These are phyloP conservation scores for Stenolophus ochropezus DNA, from an alignment of 2,888 invertebrate species.

Conservation along the genomic window DNA sequence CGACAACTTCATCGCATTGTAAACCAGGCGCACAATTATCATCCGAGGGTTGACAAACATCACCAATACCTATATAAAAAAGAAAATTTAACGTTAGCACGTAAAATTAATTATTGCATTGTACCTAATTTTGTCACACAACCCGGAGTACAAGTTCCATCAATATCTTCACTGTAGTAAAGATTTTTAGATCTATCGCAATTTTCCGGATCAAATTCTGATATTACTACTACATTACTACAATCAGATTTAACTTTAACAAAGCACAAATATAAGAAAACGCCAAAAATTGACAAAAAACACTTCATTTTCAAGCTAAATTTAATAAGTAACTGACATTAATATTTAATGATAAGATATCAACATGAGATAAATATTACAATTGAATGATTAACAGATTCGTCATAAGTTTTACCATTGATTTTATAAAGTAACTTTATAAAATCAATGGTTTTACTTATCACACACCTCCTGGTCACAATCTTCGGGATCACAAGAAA, in stretches of 20 bases:
- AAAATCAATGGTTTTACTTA: no score
- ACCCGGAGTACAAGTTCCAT: conserved; percentile 31
- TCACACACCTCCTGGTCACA: no score
- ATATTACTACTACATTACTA: conserved; percentile 12
- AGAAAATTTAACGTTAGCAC: background rate
- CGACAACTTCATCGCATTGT: conserved; percentile 5
- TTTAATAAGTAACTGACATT: background rate
- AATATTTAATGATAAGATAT: conserved; percentile 25
- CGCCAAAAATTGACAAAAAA: background rate
- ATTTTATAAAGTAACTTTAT: no score
- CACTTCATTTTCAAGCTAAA: conserved; percentile 9
- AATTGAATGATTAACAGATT: conserved; percentile 10
- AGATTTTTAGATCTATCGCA: conserved; percentile 28
- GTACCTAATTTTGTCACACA: conserved; percentile 5
- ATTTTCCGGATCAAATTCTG: conserved; percentile 35
- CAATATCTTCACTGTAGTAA: conserved; percentile 7
- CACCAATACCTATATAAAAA: background rate
- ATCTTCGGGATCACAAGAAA: no score
- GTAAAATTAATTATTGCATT: background rate
- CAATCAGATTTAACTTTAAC: background rate
- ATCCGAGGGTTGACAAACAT: background rate
- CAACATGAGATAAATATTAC: background rate
- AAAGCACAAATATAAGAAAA: background rate
- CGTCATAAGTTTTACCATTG: background rate
- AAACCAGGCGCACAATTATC: conserved; percentile 45